Evolutionary conservation across 2,797 vertebrate genomes (phyloP), one percentile per base, ranked within the genome.

Genomic region (Hipposideros larvatus): DNA sequence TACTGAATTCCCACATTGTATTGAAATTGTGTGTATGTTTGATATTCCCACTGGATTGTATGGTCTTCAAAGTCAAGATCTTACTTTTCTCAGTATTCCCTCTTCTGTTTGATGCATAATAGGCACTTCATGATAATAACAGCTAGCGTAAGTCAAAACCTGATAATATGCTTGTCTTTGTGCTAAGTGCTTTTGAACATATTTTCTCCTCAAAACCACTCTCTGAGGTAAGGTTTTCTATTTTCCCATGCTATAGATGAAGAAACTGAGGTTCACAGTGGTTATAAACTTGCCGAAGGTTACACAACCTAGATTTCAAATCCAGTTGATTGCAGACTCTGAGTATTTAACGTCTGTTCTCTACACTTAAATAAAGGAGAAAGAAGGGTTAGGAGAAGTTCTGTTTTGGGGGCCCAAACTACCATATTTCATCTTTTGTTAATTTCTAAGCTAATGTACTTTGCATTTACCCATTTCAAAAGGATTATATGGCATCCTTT

Each of bases 401-500:
- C 61, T 73, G 55, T 88, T 68, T 24, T 78, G 41, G 57, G 10
- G 22, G 43, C 21, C 10, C 11, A 77, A 71, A 19, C 31, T 41
- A 6, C 11, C 43, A 21, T 68, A 86, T 65, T 88, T 92, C 31
- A 75, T 73, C 7, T 66, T 78, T 87, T 11, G 37, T 37, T 88
- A 48, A 78, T 94, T 94, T 88, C 68, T 95, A 74, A 79, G 55
- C 11, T 31, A 94, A 85, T 18, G 5, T 74, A 37, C 16, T 78
- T 71, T 78, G 21, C 26, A 65, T 51, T 87, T 37, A 59, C 13
- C 5, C 31, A 7, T 65, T 77, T 90, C 14, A 89, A 73, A 77
- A 55, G 26, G 24, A 18, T 43, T 43, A 31, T 18, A 26, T 87
- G 55, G 4, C 10, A 37, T 55, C 7, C 6, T 48, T 74, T 53